Base-by-base conservation (phyloP, 2,888 invertebrate species). In the Drosophila conformis region DNA sequence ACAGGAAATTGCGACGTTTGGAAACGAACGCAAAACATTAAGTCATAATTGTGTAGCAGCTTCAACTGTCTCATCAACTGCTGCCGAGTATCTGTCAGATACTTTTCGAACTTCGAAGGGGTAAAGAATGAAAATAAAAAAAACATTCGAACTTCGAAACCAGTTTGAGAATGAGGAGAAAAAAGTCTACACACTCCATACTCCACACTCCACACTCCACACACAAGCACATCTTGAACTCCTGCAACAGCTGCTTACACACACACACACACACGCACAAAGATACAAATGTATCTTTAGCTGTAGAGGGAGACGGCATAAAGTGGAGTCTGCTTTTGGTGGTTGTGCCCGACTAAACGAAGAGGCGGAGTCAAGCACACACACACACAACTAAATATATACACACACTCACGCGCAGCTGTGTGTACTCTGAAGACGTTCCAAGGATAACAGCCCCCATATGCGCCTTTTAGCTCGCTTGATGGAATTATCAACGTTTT, bases 1-100 rank as follows among this genome's bases (percentile, higher is more conserved):
- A 77, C 89, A 85, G 89, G 85, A 85, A 85, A 85, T 85, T 88
- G 89, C 87, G 75, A 76, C 61, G 73, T 62, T 76, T 76, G 57
- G 54, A 73, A 74, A 73, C 80, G 78, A 88, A 86, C 76, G 78
- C 76, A 86, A 68, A 78, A 76, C 89, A 85, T 85, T 87, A 89
- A 89, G 89, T 87, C 89, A 89, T 85, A 85, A 85, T 85, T 85
- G 87, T 85, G 82, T 68, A 36, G 72, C 60, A 33, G 51, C 49
- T 38, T n/a, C 21, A 29, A 38, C 31, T 31, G 48, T 46, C 25
- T 8, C 46, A 25, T n/a, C 54, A 35, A 18, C 59, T 31, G 35
- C n/a, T 33, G 31, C 57, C 15, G 61, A 58, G 57, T 82, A 87
- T 87, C 88, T 80, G 68, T 70, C 77, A 85, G 83, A 84, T 88